Base-by-base conservation (phyloP, 37 sponge, comb jelly and placozoan species). In the Chondrosia reniformis region DNA sequence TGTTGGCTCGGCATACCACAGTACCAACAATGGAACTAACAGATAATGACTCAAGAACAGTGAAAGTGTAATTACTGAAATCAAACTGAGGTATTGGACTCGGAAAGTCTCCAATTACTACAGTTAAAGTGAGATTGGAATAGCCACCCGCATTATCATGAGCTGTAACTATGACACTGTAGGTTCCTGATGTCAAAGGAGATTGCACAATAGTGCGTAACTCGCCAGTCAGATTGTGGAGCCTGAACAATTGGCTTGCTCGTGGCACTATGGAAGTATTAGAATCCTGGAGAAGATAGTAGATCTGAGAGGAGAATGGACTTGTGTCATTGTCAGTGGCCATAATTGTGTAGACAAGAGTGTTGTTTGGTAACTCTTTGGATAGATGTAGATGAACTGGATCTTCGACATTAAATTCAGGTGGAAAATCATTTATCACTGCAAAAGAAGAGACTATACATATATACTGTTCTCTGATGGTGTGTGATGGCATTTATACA, bases 261-360 rank as follows among this genome's bases (percentile, higher is more conserved):
- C n/a, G n/a, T n/a, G n/a, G n/a, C n/a, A n/a, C n/a, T n/a, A n/a
- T 34, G 36, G 39, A 69, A 38, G 17, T 39, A 24, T 44, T 25
- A 40, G 22, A 43, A 0, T 43, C 4, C 12, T 22, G 15, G 1
- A 88, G 44, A 38, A 6, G 3, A 59, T 83, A 88, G n/a, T n/a
- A n/a, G n/a, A n/a, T n/a, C n/a, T n/a, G n/a, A n/a, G n/a, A n/a
- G n/a, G n/a, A n/a, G n/a, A n/a, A n/a, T n/a, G n/a, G n/a, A n/a
- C n/a, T 64, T 25, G 46, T 32, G 45, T 88, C 88, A 5, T 37
- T 66, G 55, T 88, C 88, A 38, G 46, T 82, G 8, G 88, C 84
- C 13, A 2, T 73, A 24, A 88, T 30, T 17, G 28, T 54, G 31
- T 38, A 31, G 12, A 88, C 22, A 12, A 71, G 22, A 2, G 76